These are phyloP conservation scores for Ictidomys tridecemlineatus DNA, from an alignment of 2,113 vertebrate species.

Conservation along the genomic window DNA sequence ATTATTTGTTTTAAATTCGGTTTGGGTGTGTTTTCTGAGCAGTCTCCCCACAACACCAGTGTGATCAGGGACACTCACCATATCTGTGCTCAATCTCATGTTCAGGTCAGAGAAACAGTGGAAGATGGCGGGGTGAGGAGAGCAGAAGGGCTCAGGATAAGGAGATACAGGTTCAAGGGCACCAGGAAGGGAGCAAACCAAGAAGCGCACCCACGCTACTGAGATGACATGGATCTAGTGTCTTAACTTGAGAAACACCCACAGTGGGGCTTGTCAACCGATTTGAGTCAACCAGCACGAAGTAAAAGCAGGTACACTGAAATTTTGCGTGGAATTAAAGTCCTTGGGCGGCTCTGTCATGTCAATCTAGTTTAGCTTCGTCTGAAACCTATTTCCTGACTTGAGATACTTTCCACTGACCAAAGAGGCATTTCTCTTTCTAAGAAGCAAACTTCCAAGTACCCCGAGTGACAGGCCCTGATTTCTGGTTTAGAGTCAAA, in stretches of 20 bases:
- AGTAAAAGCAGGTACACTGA: background rate
- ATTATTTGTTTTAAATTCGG: too few relatives aligned
- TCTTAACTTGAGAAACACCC: too few relatives aligned
- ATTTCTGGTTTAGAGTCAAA: constrained; percentile 11
- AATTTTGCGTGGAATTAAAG: background rate
- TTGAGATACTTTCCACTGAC: background rate
- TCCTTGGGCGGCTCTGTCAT: background rate
- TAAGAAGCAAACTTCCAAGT: constrained; percentile 14
- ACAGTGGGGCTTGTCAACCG: rapidly evolving
- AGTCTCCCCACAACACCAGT: too few relatives aligned
- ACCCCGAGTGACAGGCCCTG: constrained; percentile 13
- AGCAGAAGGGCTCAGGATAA: background rate
- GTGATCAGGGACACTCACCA: background rate
- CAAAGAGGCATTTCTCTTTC: background rate
- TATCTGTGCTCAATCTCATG: background rate
- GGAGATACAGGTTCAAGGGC: background rate
- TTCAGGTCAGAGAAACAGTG: background rate
- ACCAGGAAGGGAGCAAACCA: too few relatives aligned
- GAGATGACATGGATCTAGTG: rapidly evolving
- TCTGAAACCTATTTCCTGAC: background rate
- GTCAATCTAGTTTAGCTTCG: background rate
- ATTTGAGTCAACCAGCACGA: too few relatives aligned
- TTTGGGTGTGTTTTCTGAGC: too few relatives aligned
- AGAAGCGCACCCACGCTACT: rapidly evolving
- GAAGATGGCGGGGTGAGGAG: too few relatives aligned